Conservation (phyloP, 2,888 invertebrate genomes). For the Drosophila pseudotalamancana region DNA sequence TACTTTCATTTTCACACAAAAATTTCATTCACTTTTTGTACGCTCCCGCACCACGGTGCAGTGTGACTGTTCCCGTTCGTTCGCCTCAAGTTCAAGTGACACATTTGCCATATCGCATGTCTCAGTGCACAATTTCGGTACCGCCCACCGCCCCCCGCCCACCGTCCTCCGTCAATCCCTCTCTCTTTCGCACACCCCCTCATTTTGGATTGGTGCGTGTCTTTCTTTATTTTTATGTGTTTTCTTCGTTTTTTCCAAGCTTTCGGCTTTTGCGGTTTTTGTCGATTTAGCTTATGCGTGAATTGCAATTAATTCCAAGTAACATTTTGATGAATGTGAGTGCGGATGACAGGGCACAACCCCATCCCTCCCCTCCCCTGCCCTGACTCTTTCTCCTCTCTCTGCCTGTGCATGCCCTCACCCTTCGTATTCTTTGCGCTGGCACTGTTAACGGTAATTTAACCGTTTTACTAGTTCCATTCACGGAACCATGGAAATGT, state of each 20-base stretch:
- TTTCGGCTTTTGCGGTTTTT: constrained; percentile 27
- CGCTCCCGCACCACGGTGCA: constrained; percentile 42
- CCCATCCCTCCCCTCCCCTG: background rate
- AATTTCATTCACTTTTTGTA: background rate
- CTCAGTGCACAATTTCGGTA: constrained; percentile 54
- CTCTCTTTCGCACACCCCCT: background rate
- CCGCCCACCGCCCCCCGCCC: background rate
- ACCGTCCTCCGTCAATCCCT: background rate
- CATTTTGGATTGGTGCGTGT: constrained; percentile 22
- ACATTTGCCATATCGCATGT: constrained; percentile 72
- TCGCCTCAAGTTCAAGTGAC: constrained; percentile 72
- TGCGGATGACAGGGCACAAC: constrained; percentile 36
- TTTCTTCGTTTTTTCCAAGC: constrained; percentile 38
- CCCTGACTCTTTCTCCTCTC: background rate
- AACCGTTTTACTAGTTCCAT: constrained; percentile 19
- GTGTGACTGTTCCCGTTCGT: constrained; percentile 19
- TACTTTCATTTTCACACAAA: background rate
- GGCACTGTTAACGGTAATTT: constrained; percentile 17
- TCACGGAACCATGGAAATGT: constrained; percentile 27
- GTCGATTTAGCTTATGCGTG: constrained; percentile 64
- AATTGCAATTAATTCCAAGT: constrained; percentile 69
- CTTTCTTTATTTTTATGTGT: constrained; percentile 3
- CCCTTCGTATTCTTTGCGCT: constrained; percentile 20
- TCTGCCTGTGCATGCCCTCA: background rate
- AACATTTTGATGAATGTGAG: constrained; percentile 45